A percentile compares a stretch with the other conserved stretches of the same genome.
These are phyloP conservation scores for Chaitophorus viminalis DNA, from an alignment of 2,888 invertebrate genomes.

Conservation along the genomic window DNA sequence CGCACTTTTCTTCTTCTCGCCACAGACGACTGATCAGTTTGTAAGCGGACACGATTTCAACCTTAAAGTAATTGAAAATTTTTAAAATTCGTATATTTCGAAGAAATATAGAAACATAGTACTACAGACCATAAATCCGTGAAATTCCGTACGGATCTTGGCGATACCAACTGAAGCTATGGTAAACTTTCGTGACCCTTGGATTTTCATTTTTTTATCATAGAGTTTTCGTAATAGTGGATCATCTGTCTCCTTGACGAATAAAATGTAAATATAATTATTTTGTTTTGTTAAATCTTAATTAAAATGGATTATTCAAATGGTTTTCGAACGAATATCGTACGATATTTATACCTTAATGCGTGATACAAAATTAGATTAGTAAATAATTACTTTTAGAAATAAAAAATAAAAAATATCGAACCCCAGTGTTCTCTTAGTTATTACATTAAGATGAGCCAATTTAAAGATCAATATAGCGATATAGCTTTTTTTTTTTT, in stretches of 20 bases:
- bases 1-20: constrained; percentile 77
- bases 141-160: constrained; percentile 51
- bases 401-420: too few relatives aligned
- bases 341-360: too few relatives aligned
- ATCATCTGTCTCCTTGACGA: constrained; percentile 28
- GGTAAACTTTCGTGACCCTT: neutral
- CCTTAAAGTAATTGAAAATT: constrained; percentile 67
- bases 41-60: constrained; percentile 75
- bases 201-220: constrained; percentile 39
- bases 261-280: neutral
- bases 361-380: too few relatives aligned
- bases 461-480: too few relatives aligned
- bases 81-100: neutral
- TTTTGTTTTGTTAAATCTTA: too few relatives aligned
- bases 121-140: constrained; percentile 31
- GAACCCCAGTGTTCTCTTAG: too few relatives aligned
- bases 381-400: too few relatives aligned
- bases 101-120: neutral
- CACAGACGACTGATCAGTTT: constrained; percentile 76
- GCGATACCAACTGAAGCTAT: constrained; percentile 7
- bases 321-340: too few relatives aligned
- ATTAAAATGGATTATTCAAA: too few relatives aligned
- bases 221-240: constrained; percentile 13
- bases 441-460: too few relatives aligned
- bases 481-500: too few relatives aligned